Conservation (phyloP, 2,113 vertebrate species). For the Urocitellus parryii region DNA sequence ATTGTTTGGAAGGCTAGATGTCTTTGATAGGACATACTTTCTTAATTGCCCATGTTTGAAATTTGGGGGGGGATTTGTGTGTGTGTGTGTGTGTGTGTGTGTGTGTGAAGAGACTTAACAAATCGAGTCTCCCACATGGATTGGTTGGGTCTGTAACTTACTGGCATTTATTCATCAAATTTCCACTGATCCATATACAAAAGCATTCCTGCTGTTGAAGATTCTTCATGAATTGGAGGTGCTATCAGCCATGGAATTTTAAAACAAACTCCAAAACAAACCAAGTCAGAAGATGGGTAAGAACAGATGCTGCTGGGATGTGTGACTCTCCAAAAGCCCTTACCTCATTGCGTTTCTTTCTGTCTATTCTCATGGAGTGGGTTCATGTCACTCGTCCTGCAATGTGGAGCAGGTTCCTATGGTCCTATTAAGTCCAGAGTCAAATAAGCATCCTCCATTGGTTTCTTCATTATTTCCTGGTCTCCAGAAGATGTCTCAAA, state of each 20-base stretch:
- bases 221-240: conserved; percentile 38
- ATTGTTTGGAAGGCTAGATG: conserved; percentile 52
- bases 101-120: conserved; percentile 26
- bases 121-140: conserved; percentile 35
- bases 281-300: not conserved
- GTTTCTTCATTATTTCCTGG: not conserved
- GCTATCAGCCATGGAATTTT: conserved; percentile 54
- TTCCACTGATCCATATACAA: conserved; percentile 51
- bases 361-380: not conserved
- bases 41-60: conserved; percentile 59
- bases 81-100: not conserved
- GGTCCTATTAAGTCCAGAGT: not conserved
- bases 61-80: not conserved
- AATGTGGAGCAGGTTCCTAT: not conserved
- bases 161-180: conserved; percentile 45
- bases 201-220: conserved; percentile 34
- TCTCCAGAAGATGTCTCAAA: not conserved
- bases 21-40: conserved; percentile 61
- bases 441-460: not conserved
- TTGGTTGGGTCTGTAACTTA: not conserved
- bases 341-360: not conserved
- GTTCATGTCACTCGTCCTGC: not conserved
- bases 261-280: conserved; percentile 63
- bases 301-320: not conserved
- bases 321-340: not conserved